Conservation (phyloP, 2,888 invertebrate species). For the Lasius fuliginosus region DNA sequence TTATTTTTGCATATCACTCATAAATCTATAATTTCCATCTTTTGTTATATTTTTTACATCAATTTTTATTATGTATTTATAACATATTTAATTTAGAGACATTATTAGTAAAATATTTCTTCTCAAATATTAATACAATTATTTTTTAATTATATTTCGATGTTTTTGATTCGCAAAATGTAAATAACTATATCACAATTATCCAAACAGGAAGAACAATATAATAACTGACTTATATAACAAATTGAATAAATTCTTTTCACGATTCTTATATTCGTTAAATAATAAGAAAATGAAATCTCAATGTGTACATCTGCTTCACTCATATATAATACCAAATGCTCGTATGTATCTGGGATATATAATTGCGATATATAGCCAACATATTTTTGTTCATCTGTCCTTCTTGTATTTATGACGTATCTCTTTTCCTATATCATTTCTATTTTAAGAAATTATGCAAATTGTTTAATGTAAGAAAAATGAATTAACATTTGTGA, state of each 20-base stretch:
- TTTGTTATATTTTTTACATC: background rate
- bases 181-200: background rate
- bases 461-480: background rate
- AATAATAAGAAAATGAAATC: background rate
- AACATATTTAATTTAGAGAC: background rate
- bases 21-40: background rate
- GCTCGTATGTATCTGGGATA: background rate
- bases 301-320: background rate
- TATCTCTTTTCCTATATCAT: background rate
- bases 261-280: background rate
- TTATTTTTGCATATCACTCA: background rate
- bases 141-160: background rate
- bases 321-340: background rate
- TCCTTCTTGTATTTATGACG: background rate
- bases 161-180: background rate
- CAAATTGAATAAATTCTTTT: constrained; percentile 12
- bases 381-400: background rate
- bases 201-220: constrained; percentile 1
- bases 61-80: background rate
- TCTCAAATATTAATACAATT: background rate
- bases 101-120: background rate
- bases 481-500: background rate
- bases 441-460: background rate
- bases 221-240: background rate
- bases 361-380: background rate